Base-by-base conservation (phyloP, 2,113 vertebrate genomes). In the Phyllopteryx taeniolatus region DNA sequence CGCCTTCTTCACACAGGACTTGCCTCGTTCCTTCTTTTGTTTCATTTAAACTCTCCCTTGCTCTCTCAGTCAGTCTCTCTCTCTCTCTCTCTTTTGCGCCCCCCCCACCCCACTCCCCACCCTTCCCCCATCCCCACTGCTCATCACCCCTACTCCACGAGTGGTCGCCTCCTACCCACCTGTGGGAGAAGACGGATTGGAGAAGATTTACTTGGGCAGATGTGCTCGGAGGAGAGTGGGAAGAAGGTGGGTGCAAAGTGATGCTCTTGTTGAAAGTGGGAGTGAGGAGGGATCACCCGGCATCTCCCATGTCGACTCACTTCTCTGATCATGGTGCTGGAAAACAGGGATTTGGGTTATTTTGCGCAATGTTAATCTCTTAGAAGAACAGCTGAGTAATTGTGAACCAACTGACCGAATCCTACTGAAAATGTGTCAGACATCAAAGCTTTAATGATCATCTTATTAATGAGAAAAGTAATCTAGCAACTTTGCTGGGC, bases 171-270 rank as follows among this genome's bases (percentile, higher is more conserved):
- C 72, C 85, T 83, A 79, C 79, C 77, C 81, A 85, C 79, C 67
- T 76, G 91, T 68, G 88, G 62, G 62, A 65, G 59, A 35, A 64
- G 60, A 62, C 65, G 70, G 68, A 49, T 62, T 49, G 39, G 59
- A 70, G 67, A 68, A 78, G 81, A 71, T 63, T 72, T 74, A 75
- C 82, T 76, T 79, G 82, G 83, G 88, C 79, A 85, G 76, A 82
- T 81, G 84, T 14, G 77, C 73, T 73, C 87, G 74, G 81, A 87
- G 88, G 84, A 89, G 86, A 82, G 80, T 70, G 83, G 91, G 93
- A 91, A 93, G 91, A 89, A 86, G 88, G 78, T 82, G 74, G 82
- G 78, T 63, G 82, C 77, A 86, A 57, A 51, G 79, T 75, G 88
- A 86, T 68, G 83, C 51, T 44, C 73, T 17, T 63, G 81, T 76